Conservation (phyloP, 2,113 vertebrate species). For the Gobiocypris rarus region DNA sequence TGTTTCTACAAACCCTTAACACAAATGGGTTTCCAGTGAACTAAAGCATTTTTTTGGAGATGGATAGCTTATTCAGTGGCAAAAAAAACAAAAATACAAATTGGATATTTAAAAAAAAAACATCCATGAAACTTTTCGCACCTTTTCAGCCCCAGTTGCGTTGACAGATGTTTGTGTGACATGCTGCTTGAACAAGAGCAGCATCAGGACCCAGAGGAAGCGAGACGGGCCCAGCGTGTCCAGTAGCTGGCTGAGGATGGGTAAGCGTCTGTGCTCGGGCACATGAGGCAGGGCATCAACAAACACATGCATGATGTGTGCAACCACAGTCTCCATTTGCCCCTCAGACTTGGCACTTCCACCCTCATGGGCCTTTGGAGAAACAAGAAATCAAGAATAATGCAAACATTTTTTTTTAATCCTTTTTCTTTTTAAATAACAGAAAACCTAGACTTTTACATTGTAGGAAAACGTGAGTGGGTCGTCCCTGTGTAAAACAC, state of each 20-base stretch:
- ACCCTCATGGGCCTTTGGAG: conserved; percentile 80
- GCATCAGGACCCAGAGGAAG: conserved; percentile 91
- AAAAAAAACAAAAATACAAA: neutral
- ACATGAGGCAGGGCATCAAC: conserved; percentile 92
- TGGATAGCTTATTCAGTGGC: neutral
- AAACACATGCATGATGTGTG: conserved; percentile 86
- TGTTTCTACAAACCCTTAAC: neutral
- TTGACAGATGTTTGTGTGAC: conserved; percentile 77
- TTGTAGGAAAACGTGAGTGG: neutral
- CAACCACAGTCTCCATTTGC: conserved; percentile 78
- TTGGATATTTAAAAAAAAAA: neutral
- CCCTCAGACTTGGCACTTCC: conserved; percentile 66
- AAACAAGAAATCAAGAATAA: conserved; percentile 6
- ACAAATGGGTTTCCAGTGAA: neutral
- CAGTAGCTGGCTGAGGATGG: conserved; percentile 84
- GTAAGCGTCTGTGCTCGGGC: conserved; percentile 89
- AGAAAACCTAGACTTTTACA: neutral
- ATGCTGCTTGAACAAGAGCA: conserved; percentile 89
- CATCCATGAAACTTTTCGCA: conserved; percentile 37
- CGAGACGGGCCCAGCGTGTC: conserved; percentile 80
- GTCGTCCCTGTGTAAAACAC: neutral
- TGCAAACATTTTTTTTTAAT: neutral
- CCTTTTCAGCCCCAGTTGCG: conserved; percentile 81
- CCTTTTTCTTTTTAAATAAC: neutral
- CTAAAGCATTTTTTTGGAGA: neutral